A percentile compares a stretch with the other conserved stretches of the same genome.
Conservation (phyloP, 1,140 invertebrate species). For the Mizuhopecten yessoensis region DNA sequence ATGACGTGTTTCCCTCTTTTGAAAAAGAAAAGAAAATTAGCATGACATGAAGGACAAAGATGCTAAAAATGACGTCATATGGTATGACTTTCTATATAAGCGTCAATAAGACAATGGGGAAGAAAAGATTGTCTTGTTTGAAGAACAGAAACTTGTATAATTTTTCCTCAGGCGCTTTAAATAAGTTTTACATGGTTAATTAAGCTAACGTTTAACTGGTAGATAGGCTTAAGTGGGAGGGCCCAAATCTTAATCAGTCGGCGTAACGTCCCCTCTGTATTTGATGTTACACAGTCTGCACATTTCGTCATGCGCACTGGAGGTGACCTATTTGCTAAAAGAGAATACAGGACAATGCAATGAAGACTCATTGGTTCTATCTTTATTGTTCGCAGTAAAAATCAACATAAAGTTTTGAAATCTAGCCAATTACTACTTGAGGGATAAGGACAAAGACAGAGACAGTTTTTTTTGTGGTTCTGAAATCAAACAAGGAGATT, state of each 20-base stretch:
- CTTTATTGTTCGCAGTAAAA: background rate
- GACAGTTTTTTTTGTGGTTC: background rate
- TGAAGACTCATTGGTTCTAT: background rate
- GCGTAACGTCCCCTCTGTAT: background rate
- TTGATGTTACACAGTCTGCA: constrained; percentile 11
- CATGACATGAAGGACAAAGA: background rate
- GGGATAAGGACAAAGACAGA: background rate
- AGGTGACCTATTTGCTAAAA: background rate
- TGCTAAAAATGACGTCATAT: background rate
- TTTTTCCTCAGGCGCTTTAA: background rate
- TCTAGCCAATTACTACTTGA: background rate
- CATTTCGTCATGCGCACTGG: constrained; percentile 6
- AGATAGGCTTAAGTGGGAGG: background rate
- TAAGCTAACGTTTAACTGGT: background rate
- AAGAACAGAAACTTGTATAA: background rate
- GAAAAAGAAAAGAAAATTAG: background rate
- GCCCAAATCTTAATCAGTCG: background rate
- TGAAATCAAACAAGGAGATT: constrained; percentile 14
- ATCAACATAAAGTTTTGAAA: background rate
- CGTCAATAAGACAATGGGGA: background rate
- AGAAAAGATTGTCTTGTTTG: background rate
- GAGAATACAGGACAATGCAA: background rate
- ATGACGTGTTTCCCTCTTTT: too few species aligned
- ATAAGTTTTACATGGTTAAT: background rate
- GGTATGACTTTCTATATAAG: too few species aligned